Conservation (phyloP, 2,888 invertebrate species). For the Drosophila tripunctata region DNA sequence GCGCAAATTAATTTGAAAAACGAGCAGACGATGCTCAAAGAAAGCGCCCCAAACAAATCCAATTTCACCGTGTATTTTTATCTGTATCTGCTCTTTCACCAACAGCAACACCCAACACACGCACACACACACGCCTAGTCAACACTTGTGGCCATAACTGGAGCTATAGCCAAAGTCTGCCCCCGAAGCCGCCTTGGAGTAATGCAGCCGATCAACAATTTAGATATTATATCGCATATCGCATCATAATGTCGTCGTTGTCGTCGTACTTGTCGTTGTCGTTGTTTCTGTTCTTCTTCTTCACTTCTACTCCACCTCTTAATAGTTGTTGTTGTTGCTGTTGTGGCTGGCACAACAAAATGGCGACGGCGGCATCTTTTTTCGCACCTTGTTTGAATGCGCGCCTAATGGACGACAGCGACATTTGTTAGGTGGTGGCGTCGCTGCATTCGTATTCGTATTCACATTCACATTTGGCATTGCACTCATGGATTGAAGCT, state of each 20-base stretch:
- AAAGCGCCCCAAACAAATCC: conserved; percentile 78
- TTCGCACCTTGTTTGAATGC: conserved; percentile 80
- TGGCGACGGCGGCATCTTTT: conserved; percentile 78
- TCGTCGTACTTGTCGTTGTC: conserved; percentile 37
- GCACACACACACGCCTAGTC: conserved; percentile 14
- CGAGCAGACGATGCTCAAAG: conserved; percentile 47
- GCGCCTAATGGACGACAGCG: conserved; percentile 79
- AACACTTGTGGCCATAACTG: conserved; percentile 68
- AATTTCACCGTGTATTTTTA: conserved; percentile 64
- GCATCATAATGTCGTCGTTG: conserved; percentile 69
- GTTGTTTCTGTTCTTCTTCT: not conserved
- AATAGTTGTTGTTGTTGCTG: not conserved
- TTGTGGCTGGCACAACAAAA: conserved; percentile 44
- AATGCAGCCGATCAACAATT: conserved; percentile 80
- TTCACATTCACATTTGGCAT: conserved; percentile 33
- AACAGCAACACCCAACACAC: conserved; percentile 57
- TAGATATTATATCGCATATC: conserved; percentile 81
- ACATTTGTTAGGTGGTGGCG: conserved; percentile 74
- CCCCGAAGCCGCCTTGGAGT: conserved; percentile 23
- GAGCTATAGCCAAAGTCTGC: conserved; percentile 46
- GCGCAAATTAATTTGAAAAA: conserved; percentile 73
- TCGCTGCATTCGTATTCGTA: conserved; percentile 24
- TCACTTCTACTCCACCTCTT: not conserved
- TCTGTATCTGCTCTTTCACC: conserved; percentile 74
- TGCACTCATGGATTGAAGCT: conserved; percentile 35